Base-by-base conservation (phyloP, 1,140 invertebrate species). In the Battus philenor region DNA sequence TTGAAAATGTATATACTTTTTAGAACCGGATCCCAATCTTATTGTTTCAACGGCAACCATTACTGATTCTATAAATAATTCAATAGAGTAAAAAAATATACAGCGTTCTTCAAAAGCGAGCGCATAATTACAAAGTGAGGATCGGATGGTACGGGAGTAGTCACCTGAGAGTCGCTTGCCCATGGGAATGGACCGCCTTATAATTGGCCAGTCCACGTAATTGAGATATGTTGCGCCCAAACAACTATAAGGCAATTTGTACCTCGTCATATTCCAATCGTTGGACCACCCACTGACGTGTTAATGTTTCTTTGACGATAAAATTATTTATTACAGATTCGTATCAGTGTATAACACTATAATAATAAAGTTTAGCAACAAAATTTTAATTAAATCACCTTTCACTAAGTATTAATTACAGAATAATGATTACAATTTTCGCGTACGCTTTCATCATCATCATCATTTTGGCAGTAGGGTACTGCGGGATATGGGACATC, bases 191-290 rank as follows among this genome's bases (percentile, higher is more conserved):
- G 27, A 47, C 56, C 27, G 49, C 49, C 26, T 54, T 57, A 59
- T 67, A 59, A 67, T 67, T 50, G 63, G 52, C 26, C 44, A 56
- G 45, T 41, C 12, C 47, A 24, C 52, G 60, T 70, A 65, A 65
- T 65, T 62, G 64, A 65, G 60, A 52, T 57, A 55, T 61, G 57
- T 12, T 55, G 44, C 39, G 50, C 31, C 27, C 44, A 64, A 53
- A 55, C 57, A 54, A 65, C 52, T 52, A 62, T 32, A 48, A 31
- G 47, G 41, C 57, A 65, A 68, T 70, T 68, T 65, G 57, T 64
- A 51, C 43, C 26, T 48, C 47, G 41, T 56, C 50, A 53, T 58
- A 54, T 41, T 17, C 38, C 43, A 31, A 39, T 48, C 22, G 32
- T 32, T 44, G 24, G 64, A 66, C 64, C 64, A 68, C 64, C 58